A percentile compares a stretch with the other conserved stretches of the same genome.
phyloP scores from a whole-genome alignment of 2,113 vertebrate genomes.

The Struthidea cinerea region DNA sequence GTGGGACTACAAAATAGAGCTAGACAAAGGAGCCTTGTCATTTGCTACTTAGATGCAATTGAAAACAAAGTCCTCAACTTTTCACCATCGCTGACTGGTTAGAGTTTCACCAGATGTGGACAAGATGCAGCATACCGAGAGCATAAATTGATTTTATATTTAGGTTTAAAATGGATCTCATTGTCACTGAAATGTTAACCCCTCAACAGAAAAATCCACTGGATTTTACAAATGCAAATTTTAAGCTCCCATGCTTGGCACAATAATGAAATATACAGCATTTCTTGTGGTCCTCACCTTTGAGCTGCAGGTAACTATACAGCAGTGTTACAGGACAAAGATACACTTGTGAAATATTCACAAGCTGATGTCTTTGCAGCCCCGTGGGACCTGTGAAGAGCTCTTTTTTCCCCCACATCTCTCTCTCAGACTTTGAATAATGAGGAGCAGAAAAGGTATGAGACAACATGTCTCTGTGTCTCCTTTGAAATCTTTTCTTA shows the following conservation, averaged over 20 bases:
- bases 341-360: slow-evolving; percentile 66
- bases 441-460: slow-evolving; percentile 55
- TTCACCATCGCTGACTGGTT: slow-evolving; percentile 1
- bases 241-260: neutral
- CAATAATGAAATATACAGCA: neutral
- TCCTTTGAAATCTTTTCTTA: slow-evolving; percentile 61
- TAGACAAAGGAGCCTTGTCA: neutral
- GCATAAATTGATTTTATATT: neutral
- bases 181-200: neutral
- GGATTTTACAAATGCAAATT: neutral
- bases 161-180: neutral
- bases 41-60: neutral
- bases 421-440: slow-evolving; percentile 67
- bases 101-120: neutral
- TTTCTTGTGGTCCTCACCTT: slow-evolving; percentile 46
- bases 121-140: neutral
- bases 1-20: neutral
- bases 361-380: slow-evolving; percentile 53
- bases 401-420: slow-evolving; percentile 32
- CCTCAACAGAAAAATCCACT: neutral
- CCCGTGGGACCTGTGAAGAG: slow-evolving; percentile 65
- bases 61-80: slow-evolving; percentile 12
- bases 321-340: slow-evolving; percentile 52
- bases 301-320: slow-evolving; percentile 54
- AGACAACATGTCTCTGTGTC: slow-evolving; percentile 55